A percentile compares a stretch with the other conserved stretches of the same genome.
phyloP scores from a whole-genome alignment of 1,140 invertebrate species.

The Vollenhovia emeryi region DNA sequence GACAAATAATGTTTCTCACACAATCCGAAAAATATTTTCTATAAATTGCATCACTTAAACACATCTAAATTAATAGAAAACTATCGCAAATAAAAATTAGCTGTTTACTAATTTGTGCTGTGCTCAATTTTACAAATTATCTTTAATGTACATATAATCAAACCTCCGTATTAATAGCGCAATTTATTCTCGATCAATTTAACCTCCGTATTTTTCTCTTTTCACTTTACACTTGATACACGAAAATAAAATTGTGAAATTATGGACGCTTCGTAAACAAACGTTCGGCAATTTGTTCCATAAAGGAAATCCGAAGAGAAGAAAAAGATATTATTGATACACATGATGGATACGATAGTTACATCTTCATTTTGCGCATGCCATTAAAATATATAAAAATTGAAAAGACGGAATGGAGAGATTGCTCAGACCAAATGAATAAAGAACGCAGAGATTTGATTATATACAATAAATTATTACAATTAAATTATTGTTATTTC shows the following conservation, averaged over 20 bases:
- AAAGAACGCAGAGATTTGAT: not conserved
- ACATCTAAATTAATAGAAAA: not conserved
- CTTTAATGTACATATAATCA: not conserved
- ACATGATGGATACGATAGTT: not conserved
- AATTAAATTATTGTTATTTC: not conserved
- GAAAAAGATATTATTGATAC: not conserved
- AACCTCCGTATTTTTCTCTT: not conserved
- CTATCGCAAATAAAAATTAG: not conserved
- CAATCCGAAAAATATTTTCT: not conserved
- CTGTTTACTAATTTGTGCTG: not conserved
- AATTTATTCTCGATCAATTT: not conserved
- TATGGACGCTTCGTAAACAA: not conserved
- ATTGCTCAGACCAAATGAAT: not conserved
- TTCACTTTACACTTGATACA: not conserved
- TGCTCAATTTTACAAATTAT: not conserved
- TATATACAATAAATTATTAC: not conserved
- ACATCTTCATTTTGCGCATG: not conserved
- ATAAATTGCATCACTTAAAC: not conserved
- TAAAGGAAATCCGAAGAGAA: not conserved
- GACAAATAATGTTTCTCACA: constrained; percentile 10
- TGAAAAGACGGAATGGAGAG: not conserved
- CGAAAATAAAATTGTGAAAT: not conserved
- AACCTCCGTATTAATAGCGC: not conserved
- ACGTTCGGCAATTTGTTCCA: not conserved
- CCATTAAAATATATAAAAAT: not conserved